Base-by-base conservation (phyloP, 2,113 vertebrate species). In the Nibea coibor region DNA sequence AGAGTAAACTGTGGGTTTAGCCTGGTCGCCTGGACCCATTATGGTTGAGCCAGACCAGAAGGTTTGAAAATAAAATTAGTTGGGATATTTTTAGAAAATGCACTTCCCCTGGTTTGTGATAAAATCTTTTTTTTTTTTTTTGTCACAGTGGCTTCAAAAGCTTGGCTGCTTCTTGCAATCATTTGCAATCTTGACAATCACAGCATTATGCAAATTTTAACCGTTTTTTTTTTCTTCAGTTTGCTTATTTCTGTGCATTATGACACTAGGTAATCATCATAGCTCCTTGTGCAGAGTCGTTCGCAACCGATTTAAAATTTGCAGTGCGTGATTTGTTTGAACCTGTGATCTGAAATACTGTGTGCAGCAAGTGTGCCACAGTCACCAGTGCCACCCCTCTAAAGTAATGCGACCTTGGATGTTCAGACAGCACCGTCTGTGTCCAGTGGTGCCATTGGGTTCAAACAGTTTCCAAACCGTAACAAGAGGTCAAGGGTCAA, bases 101-200 rank as follows among this genome's bases (percentile, higher is more conserved):
- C 78, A 87, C 82, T 84, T 91, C 78, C 78, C 88, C 42, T 80
- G 73, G 73, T 71, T 81, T 73, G 82, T 69, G 87, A 90, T 84
- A 77, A 85, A 89, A 81, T 78, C 75, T 86, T 76, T 80, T 51
- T 4, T 4, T 53, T 57, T 68, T 72, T 57, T 71, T 80, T 72
- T 22, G 64, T 82, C 7, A 31, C 10, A 57, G 22, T 48, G 12
- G 51, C 67, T 85, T 90, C 56, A 83, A 78, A 83, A 31, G 14
- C 59, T 72, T 77, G 45, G 22, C 58, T 70, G 61, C 28, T 64
- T 75, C 35, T 75, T 89, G 58, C 22, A 39, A 39, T 39, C 35
- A 39, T 39, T 39, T 39, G 8, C 35, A 39, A 39, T 39, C 72
- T 71, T 77, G 64, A 61, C 73, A 82, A 68, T 81, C n/a, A 15